Evolutionary conservation across 23 tunicate genomes (phyloP).

Genomic region (Styela plicata): DNA sequence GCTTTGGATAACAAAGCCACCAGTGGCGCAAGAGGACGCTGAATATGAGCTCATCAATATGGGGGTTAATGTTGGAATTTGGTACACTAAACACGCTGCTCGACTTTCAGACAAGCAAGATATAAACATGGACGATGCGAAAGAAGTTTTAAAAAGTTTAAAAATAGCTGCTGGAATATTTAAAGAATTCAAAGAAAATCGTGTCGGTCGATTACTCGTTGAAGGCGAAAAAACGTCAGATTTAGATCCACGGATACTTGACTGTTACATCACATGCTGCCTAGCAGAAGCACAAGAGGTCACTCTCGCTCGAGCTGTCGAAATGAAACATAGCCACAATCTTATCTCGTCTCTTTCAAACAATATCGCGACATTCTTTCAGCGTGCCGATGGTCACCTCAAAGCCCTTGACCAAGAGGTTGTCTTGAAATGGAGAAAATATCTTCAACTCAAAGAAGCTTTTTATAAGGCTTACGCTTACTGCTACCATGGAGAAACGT

Average conservation of each 20-base stretch:
- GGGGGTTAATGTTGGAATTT: slow-evolving; percentile 78
- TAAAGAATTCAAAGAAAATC: slow-evolving; percentile 77
- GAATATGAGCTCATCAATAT: slow-evolving; percentile 87
- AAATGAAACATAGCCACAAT: slow-evolving; percentile 69
- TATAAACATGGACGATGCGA: slow-evolving; percentile 88
- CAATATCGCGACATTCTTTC: slow-evolving; percentile 74
- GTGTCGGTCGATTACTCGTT: slow-evolving; percentile 41
- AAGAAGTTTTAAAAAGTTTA: slow-evolving; percentile 75
- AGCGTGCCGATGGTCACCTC: slow-evolving; percentile 73
- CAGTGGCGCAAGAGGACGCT: slow-evolving; percentile 74
- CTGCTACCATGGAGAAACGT: slow-evolving; percentile 77
- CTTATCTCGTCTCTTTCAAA: slow-evolving; percentile 92
- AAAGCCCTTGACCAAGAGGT: slow-evolving; percentile 71
- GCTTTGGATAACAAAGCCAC: slow-evolving; percentile 70
- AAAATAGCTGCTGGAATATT: slow-evolving; percentile 97
- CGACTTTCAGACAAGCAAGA: slow-evolving; percentile 80
- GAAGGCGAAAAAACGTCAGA: slow-evolving; percentile 82
- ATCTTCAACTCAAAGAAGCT: slow-evolving; percentile 84
- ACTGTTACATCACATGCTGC: slow-evolving; percentile 80
- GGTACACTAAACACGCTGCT: slow-evolving; percentile 93
- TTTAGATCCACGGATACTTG: slow-evolving; percentile 60
- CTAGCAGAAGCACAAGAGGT: slow-evolving; percentile 99
- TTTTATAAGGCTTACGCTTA: slow-evolving; percentile 83
- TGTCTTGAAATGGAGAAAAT: slow-evolving; percentile 97
- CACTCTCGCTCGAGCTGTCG: slow-evolving; percentile 95